These are phyloP conservation scores for Trematomus loennbergii DNA, from an alignment of 2,113 vertebrate genomes.

Conservation along the genomic window DNA sequence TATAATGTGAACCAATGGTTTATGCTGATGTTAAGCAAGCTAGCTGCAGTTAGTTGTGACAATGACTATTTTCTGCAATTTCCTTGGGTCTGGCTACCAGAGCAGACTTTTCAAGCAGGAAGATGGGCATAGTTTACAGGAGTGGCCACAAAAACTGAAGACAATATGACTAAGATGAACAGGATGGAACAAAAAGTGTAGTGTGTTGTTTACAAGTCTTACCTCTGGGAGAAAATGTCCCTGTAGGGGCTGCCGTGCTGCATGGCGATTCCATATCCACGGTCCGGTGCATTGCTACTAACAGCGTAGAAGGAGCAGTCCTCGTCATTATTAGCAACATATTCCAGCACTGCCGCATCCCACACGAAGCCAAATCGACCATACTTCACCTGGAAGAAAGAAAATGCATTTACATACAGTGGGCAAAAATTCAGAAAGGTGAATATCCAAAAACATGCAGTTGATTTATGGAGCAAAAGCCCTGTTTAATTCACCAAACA, in stretches of 20 bases:
- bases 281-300: slow-evolving; percentile 90
- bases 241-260: slow-evolving; percentile 98
- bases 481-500: too few relatives aligned
- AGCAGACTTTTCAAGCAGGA: slow-evolving; percentile 23
- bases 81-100: slow-evolving; percentile 30
- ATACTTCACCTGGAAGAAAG: slow-evolving; percentile 89
- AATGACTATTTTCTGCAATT: slow-evolving; percentile 44
- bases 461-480: background rate
- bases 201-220: slow-evolving; percentile 58
- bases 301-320: slow-evolving; percentile 96
- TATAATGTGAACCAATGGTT: background rate
- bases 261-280: slow-evolving; percentile 96
- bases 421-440: slow-evolving; percentile 26
- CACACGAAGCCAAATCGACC: slow-evolving; percentile 98
- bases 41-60: slow-evolving; percentile 24
- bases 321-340: slow-evolving; percentile 95
- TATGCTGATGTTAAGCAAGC: background rate
- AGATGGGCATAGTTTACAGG: slow-evolving; percentile 35
- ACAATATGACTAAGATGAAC: slow-evolving; percentile 12
- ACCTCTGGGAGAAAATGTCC: slow-evolving; percentile 98
- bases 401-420: slow-evolving; percentile 23
- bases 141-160: slow-evolving; percentile 10
- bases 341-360: slow-evolving; percentile 97
- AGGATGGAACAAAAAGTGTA: background rate
- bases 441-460: background rate